phyloP scores from a whole-genome alignment of 2,888 invertebrate species.

The Metallyticus violacea region DNA sequence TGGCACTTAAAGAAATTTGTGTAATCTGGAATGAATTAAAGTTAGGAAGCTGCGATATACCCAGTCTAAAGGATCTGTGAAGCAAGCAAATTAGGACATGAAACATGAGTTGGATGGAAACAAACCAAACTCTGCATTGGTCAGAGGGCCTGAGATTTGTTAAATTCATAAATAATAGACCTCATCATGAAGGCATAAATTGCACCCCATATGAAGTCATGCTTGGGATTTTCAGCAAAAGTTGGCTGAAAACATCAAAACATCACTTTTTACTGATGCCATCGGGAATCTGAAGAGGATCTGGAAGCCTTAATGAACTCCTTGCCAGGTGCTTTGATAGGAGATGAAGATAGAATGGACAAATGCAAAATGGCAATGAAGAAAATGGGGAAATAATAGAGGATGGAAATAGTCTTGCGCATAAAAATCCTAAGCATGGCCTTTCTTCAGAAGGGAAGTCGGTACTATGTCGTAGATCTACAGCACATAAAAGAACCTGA shows the following conservation, averaged over 20 bases:
- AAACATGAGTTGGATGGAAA: slow-evolving; percentile 42
- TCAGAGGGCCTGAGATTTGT: slow-evolving; percentile 44
- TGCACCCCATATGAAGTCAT: slow-evolving; percentile 42
- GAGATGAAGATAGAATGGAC: no score
- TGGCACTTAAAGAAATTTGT: slow-evolving; percentile 35
- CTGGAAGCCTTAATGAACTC: background rate
- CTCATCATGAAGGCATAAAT: slow-evolving; percentile 43
- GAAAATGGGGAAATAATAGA: no score
- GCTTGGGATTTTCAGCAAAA: slow-evolving; percentile 38
- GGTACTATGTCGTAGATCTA: no score
- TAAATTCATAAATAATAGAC: no score
- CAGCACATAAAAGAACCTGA: no score
- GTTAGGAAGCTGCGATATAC: slow-evolving; percentile 42
- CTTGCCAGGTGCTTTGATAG: no score
- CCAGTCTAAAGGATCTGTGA: slow-evolving; percentile 41
- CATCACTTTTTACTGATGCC: background rate
- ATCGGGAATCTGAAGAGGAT: background rate
- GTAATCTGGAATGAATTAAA: slow-evolving; percentile 42
- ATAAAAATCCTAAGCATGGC: no score
- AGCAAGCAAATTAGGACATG: slow-evolving; percentile 34
- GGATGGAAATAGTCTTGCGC: no score
- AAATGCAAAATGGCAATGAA: no score
- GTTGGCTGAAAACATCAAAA: background rate
- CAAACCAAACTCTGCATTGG: slow-evolving; percentile 42
- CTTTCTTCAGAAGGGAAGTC: no score